Base-by-base conservation (phyloP, 2,888 invertebrate species). In the Autographa gamma region DNA sequence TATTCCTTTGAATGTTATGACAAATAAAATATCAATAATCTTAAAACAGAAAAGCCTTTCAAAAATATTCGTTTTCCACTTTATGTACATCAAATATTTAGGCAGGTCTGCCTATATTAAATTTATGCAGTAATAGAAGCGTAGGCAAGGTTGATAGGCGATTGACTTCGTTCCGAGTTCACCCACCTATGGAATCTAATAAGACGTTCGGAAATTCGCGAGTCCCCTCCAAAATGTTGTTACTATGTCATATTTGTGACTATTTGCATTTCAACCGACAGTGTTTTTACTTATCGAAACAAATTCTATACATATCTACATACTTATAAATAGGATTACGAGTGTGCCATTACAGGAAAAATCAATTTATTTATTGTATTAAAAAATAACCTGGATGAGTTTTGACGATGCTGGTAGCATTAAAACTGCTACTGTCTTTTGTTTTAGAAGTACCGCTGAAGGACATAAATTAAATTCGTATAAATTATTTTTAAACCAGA, bases 151-250 rank as follows among this genome's bases (percentile, higher is more conserved):
- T 14, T 61, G 25, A 32, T 56, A 58, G 61, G 16, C 48, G 61
- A 77, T 68, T 72, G 66, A 80, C 77, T 77, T 76, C 71, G 70
- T 70, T 66, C 66, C 67, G 52, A 80, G 82, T 74, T 74, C 73
- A 77, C 66, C 63, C 72, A 73, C 75, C 76, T 72, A 74, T 82
- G 80, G 81, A 85, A 86, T 90, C 86, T 88, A 88, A 88, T 87
- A 86, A 88, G 84, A 82, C 85, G 85, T 76, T 79, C 84, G 90
- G 90, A 90, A 89, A 91, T 91, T 89, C 77, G 81, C 81, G 79
- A 85, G 84, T 87, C 89, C 86, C 88, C 72, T 67, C 73, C 48
- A 63, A 77, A 25, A 75, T 9, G 69, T 79, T 73, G 77, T 82
- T 80, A 81, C 76, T 75, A 77, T 63, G 61, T 69, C 58, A 69